A percentile compares a stretch with the other conserved stretches of the same genome.
These are phyloP conservation scores for Drosophila pruinosa DNA, from an alignment of 1,140 invertebrate genomes.

Conservation along the genomic window DNA sequence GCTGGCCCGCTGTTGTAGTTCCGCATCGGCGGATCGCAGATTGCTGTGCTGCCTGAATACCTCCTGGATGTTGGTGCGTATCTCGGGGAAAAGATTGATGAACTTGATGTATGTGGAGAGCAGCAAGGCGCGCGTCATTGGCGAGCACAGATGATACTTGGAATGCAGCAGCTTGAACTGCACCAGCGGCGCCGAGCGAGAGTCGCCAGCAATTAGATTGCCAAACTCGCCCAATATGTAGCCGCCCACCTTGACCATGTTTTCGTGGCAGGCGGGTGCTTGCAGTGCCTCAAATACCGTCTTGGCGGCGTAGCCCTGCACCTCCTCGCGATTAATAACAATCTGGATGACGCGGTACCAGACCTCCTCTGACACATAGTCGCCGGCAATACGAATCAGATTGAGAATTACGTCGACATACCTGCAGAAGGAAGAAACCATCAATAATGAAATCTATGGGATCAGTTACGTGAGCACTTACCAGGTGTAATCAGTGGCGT, in stretches of 20 bases:
- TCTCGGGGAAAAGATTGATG: constrained; percentile 99
- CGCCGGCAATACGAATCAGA: constrained; percentile 99
- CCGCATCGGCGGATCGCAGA: constrained; percentile 97
- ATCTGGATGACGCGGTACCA: constrained; percentile 99
- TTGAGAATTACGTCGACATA: constrained; percentile 99
- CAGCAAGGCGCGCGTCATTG: constrained; percentile 96
- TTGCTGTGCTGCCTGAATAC: constrained; percentile 98
- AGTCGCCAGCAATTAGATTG: constrained; percentile 99
- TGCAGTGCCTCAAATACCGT: constrained; percentile 99
- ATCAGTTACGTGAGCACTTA: constrained; percentile 55
- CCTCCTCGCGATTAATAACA: constrained; percentile 99
- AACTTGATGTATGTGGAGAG: constrained; percentile 99
- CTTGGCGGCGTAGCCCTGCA: constrained; percentile 99
- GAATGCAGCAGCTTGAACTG: constrained; percentile 99
- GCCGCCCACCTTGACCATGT: constrained; percentile 99
- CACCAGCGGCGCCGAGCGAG: constrained; percentile 96
- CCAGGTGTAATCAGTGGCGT: constrained; percentile 99
- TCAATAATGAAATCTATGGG: background rate
- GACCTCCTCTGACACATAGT: constrained; percentile 98
- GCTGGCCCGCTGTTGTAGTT: constrained; percentile 98
- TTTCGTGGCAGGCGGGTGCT: constrained; percentile 99
- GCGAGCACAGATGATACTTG: constrained; percentile 99
- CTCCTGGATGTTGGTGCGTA: constrained; percentile 97
- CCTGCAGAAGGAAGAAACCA: constrained; percentile 39
- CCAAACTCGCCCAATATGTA: constrained; percentile 99